A percentile compares a stretch with the other conserved stretches of the same genome.
These are phyloP conservation scores for Halcyon leucocephala DNA, from an alignment of 2,797 vertebrate genomes.

Conservation along the genomic window DNA sequence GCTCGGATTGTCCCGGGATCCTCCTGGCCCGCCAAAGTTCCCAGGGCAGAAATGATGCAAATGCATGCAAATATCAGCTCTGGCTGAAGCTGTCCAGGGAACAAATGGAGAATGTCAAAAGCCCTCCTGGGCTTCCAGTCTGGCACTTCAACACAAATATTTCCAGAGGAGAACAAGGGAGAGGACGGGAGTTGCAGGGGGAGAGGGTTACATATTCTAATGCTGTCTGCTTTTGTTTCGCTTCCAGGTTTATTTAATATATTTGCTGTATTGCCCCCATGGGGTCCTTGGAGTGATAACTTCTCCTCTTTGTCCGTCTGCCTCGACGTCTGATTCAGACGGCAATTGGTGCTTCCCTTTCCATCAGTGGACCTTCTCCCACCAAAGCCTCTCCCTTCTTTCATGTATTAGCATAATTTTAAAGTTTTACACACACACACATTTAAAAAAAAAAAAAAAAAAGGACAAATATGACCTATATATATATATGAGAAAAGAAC, in stretches of 20 bases:
- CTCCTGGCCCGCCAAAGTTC: background rate
- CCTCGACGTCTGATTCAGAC: slow-evolving; percentile 80
- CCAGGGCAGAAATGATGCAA: background rate
- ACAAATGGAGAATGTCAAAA: slow-evolving; percentile 25
- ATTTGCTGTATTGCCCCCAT: slow-evolving; percentile 85
- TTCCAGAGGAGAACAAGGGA: background rate
- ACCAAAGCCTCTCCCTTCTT: slow-evolving; percentile 60
- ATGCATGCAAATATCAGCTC: background rate
- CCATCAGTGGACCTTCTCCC: slow-evolving; percentile 67
- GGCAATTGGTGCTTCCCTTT: slow-evolving; percentile 82
- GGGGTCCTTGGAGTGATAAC: slow-evolving; percentile 82
- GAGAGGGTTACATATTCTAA: background rate
- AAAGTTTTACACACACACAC: slow-evolving; percentile 35
- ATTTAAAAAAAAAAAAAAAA: background rate
- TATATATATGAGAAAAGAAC: slow-evolving; percentile 35
- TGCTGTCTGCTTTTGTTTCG: slow-evolving; percentile 45
- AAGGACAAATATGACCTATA: background rate
- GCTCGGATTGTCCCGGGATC: background rate
- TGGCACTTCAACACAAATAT: background rate
- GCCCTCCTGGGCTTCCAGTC: background rate
- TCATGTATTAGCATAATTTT: slow-evolving; percentile 60
- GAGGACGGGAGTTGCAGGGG: background rate
- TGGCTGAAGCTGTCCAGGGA: background rate
- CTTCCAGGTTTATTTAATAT: slow-evolving; percentile 83
- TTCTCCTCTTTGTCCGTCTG: slow-evolving; percentile 79